Conservation (phyloP, 2,888 invertebrate genomes). For the Hirtodrosophila trivittata region DNA sequence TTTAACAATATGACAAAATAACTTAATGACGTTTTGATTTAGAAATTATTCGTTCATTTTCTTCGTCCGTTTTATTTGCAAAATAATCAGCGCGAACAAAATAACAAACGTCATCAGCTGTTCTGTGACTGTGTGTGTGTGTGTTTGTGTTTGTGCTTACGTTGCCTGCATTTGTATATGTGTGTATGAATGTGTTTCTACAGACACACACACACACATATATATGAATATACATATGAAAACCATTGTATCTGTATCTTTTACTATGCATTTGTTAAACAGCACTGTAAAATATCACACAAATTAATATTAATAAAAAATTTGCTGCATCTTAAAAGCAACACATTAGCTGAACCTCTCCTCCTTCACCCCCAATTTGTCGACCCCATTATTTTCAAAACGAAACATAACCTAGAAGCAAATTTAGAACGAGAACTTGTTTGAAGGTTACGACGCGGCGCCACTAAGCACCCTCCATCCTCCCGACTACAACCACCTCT, state of each 20-base stretch:
- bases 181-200: constrained; percentile 13
- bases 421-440: constrained; percentile 53
- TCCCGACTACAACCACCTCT: constrained; percentile 19
- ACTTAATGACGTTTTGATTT: constrained; percentile 24
- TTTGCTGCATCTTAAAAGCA: constrained; percentile 6
- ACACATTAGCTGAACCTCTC: background rate
- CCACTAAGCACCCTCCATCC: constrained; percentile 34
- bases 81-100: constrained; percentile 62
- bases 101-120: constrained; percentile 76
- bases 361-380: background rate
- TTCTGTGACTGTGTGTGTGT: constrained; percentile 44
- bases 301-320: background rate
- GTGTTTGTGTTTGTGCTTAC: constrained; percentile 36
- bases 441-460: constrained; percentile 70
- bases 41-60: constrained; percentile 20
- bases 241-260: constrained; percentile 4
- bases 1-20: constrained; percentile 52
- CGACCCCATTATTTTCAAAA: background rate
- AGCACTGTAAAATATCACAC: background rate
- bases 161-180: constrained; percentile 27
- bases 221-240: background rate
- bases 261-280: background rate
- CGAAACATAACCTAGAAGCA: constrained; percentile 63
- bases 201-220: background rate
- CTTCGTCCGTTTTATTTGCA: constrained; percentile 41